Conservation (phyloP, 2,797 vertebrate genomes). For the Smutsia temminckii region DNA sequence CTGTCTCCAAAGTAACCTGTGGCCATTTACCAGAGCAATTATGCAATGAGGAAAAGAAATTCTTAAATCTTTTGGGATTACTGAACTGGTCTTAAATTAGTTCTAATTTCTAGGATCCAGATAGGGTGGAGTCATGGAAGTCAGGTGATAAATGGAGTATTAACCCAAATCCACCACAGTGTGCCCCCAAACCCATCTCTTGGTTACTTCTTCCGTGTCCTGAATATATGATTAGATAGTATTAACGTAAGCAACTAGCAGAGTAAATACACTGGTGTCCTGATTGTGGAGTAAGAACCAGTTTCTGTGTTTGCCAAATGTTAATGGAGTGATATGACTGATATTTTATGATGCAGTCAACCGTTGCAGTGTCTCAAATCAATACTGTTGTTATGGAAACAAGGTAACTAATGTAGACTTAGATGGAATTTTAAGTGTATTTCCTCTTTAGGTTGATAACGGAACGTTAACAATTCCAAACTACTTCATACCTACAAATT, state of each 20-base stretch:
- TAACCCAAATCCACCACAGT: background rate
- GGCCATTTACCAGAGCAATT: background rate
- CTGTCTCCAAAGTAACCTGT: background rate
- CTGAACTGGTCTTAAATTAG: background rate
- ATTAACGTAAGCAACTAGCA: background rate
- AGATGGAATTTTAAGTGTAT: conserved; percentile 8
- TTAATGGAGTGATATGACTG: background rate
- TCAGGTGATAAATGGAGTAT: background rate
- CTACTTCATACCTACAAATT: background rate
- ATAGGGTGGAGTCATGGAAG: background rate
- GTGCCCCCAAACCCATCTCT: background rate
- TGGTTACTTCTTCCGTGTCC: background rate
- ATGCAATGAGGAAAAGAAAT: background rate
- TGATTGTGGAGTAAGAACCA: background rate
- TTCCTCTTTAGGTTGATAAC: background rate
- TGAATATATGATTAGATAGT: background rate
- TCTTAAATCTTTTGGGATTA: background rate
- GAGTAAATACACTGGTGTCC: background rate
- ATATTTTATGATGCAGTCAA: background rate
- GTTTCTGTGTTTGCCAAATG: background rate
- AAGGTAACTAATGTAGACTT: background rate
- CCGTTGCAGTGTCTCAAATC: background rate
- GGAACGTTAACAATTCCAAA: background rate
- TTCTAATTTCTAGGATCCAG: background rate
- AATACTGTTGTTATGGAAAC: background rate